Evolutionary conservation across 2,113 vertebrate genomes (phyloP), one percentile per base, ranked within the genome.

Genomic region (Rhinopomastus cyanomelas): DNA sequence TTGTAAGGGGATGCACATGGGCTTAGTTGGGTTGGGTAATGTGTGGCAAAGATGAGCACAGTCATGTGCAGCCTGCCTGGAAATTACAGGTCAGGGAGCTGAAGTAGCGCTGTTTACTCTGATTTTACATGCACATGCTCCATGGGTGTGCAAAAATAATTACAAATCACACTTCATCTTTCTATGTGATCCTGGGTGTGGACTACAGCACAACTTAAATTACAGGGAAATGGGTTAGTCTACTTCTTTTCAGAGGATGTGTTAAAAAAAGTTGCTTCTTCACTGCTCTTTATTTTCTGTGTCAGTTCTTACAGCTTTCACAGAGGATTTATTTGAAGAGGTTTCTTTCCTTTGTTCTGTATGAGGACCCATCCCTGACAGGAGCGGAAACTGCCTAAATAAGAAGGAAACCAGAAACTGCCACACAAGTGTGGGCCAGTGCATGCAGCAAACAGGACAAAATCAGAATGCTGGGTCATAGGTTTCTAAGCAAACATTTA

Each of bases 31-130:
- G 66, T 37, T 64, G n/a, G 39, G 27, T 23, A 8, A 19, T 1
- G 2, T 53, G 67, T 56, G 69, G 48, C 34, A n/a, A 52, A 37
- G 68, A n/a, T 32, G 48, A 53, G 57, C n/a, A 55, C 17, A 72
- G 42, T 64, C 20, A 29, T 14, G 3, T 8, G 3, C 18, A 74
- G 20, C 57, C 32, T 55, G 5, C 20, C 16, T 18, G 0, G 1
- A 1, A 4, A 55, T 6, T 30, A 26, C 23, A 49, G 53, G 67
- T 36, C 55, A 42, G 37, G 34, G 30, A 49, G 16, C 7, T 46
- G 46, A 11, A 25, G 19, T 13, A 27, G 16, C 8, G 48, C 53
- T 11, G 21, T 37, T 84, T 26, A 6, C 27, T 90, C 29, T 12
- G 25, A 8, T 2, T 71, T 78, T 86, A 30, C 30, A 20, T 22